Evolutionary conservation across 2,113 vertebrate genomes (phyloP).

Genomic region (Neogobius melanostomus): DNA sequence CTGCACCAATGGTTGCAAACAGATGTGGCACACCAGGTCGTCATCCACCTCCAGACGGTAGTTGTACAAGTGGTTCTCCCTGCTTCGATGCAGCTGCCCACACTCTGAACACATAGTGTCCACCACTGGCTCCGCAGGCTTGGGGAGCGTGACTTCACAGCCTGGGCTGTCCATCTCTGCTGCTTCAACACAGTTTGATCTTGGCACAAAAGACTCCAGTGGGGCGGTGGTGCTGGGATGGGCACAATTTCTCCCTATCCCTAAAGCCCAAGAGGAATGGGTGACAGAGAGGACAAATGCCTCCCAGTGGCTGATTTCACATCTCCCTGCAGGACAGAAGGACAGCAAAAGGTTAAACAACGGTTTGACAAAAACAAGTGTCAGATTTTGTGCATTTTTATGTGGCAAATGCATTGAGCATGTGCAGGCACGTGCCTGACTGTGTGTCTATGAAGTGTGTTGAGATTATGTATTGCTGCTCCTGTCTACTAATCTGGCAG

Average conservation of each 20-base stretch:
- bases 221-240: slow-evolving; percentile 44
- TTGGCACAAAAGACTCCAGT: slow-evolving; percentile 67
- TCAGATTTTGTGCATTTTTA: slow-evolving; percentile 57
- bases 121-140: slow-evolving; percentile 81
- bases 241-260: slow-evolving; percentile 60
- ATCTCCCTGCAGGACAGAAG: slow-evolving; percentile 71
- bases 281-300: slow-evolving; percentile 68
- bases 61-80: slow-evolving; percentile 97
- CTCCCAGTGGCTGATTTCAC: slow-evolving; percentile 67
- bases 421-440: slow-evolving; percentile 46
- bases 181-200: slow-evolving; percentile 52
- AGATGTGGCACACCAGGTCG: slow-evolving; percentile 98
- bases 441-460: slow-evolving; percentile 30
- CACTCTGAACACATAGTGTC: slow-evolving; percentile 92
- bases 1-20: slow-evolving; percentile 96
- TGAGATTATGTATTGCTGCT: slow-evolving; percentile 75
- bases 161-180: slow-evolving; percentile 86
- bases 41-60: slow-evolving; percentile 97
- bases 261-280: slow-evolving; percentile 59
- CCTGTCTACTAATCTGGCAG: slow-evolving; percentile 76
- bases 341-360: slow-evolving; percentile 54
- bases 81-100: slow-evolving; percentile 92
- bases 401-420: slow-evolving; percentile 62
- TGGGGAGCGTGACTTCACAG: slow-evolving; percentile 78
- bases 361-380: slow-evolving; percentile 61